phyloP scores from a whole-genome alignment of 1,140 invertebrate species.

The Pygmarrhopalites habei region DNA sequence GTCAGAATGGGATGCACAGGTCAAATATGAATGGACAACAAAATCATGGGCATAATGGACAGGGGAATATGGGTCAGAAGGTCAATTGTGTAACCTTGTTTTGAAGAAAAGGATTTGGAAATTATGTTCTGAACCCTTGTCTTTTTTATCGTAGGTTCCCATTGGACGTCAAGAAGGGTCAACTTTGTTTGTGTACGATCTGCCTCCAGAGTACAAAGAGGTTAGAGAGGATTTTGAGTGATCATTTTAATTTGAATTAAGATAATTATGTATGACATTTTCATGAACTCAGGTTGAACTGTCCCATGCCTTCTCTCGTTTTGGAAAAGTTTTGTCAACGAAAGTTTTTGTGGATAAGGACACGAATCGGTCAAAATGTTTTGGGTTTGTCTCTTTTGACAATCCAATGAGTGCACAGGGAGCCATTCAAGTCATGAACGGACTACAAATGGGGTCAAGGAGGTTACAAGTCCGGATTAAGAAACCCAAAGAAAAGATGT shows the following conservation, averaged over 20 bases:
- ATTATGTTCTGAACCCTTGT: too few species aligned
- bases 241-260: too few species aligned
- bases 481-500: slow-evolving; percentile 72
- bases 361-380: slow-evolving; percentile 96
- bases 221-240: too few species aligned
- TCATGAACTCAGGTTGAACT: too few species aligned
- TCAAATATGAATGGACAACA: too few species aligned
- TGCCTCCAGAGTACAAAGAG: slow-evolving; percentile 95
- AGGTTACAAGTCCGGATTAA: slow-evolving; percentile 95
- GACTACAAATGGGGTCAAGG: slow-evolving; percentile 94
- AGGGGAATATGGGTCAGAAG: too few species aligned
- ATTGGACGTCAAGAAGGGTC: slow-evolving; percentile 91
- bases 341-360: slow-evolving; percentile 99
- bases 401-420: slow-evolving; percentile 84
- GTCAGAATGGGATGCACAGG: too few species aligned
- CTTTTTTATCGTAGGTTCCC: slow-evolving; percentile 46
- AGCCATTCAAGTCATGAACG: slow-evolving; percentile 94
- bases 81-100: too few species aligned
- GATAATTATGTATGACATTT: too few species aligned
- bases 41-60: too few species aligned
- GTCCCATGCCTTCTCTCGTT: slow-evolving; percentile 86
- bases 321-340: slow-evolving; percentile 93
- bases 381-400: slow-evolving; percentile 95
- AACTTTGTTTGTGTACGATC: slow-evolving; percentile 95
- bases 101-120: too few species aligned